Evolutionary conservation across 2,888 invertebrate species (phyloP).

Genomic region (Mactromeris polynyma): DNA sequence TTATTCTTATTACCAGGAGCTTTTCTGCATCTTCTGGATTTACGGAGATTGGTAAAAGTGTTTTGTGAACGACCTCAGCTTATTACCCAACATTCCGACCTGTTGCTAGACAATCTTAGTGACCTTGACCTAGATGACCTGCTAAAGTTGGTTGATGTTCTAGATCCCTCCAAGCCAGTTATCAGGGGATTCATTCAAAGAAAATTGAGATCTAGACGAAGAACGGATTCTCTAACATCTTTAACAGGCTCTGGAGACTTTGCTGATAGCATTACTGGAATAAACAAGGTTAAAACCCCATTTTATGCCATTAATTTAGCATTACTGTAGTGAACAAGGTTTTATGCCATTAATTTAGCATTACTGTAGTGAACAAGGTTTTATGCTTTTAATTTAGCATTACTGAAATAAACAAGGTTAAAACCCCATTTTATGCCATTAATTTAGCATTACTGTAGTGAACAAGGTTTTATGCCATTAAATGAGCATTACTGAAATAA

Average conservation of each 20-base stretch:
- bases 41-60: constrained; percentile 83
- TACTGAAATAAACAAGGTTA: too few relatives aligned
- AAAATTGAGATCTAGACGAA: constrained; percentile 69
- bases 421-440: too few relatives aligned
- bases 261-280: constrained; percentile 29
- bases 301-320: not conserved
- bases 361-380: too few relatives aligned
- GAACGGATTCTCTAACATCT: constrained; percentile 77
- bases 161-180: constrained; percentile 90
- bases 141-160: constrained; percentile 88
- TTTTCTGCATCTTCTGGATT: constrained; percentile 84
- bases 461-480: too few relatives aligned
- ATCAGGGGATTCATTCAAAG: constrained; percentile 75
- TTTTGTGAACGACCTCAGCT: constrained; percentile 85
- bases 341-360: too few relatives aligned
- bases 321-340: too few relatives aligned
- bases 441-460: too few relatives aligned
- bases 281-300: constrained; percentile 5
- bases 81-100: constrained; percentile 82
- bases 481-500: too few relatives aligned
- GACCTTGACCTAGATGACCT: constrained; percentile 75
- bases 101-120: constrained; percentile 82
- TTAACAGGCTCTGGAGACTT: constrained; percentile 69
- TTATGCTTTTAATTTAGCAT: too few relatives aligned
- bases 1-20: constrained; percentile 70